phyloP scores from a whole-genome alignment of 2,113 vertebrate genomes.

The Xyliphius kryptos region DNA sequence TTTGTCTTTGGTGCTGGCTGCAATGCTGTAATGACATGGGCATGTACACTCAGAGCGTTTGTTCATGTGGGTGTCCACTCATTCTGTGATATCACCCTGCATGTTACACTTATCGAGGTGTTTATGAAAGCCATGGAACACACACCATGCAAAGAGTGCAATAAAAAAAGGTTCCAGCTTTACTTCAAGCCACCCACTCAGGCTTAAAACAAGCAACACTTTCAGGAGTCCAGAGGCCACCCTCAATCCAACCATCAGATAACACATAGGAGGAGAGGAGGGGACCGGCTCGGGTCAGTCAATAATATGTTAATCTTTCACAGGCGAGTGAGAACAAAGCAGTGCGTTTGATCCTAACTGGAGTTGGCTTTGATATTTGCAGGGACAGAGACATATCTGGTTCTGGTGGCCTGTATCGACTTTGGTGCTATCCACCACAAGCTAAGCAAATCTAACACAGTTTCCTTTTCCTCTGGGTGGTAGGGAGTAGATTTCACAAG shows the following conservation, averaged over 20 bases:
- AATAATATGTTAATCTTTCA: too few species aligned
- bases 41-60: slow-evolving; percentile 6
- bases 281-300: too few species aligned
- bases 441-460: too few species aligned
- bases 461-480: too few species aligned
- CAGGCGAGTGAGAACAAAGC: too few species aligned
- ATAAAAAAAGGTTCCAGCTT: slow-evolving; percentile 36
- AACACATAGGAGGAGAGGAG: slow-evolving; percentile 38
- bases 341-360: too few species aligned
- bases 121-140: slow-evolving; percentile 47
- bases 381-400: too few species aligned
- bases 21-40: slow-evolving; percentile 24
- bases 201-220: slow-evolving; percentile 35
- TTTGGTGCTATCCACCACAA: too few species aligned
- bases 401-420: too few species aligned
- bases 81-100: slow-evolving; percentile 20
- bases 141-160: slow-evolving; percentile 31
- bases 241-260: slow-evolving; percentile 46
- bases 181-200: slow-evolving; percentile 48
- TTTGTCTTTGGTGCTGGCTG: slow-evolving; percentile 44
- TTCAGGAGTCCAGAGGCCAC: slow-evolving; percentile 43
- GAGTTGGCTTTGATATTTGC: too few species aligned
- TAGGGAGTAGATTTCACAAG: too few species aligned
- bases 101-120: slow-evolving; percentile 41
- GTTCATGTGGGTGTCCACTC: slow-evolving; percentile 22